These are phyloP conservation scores for Gorsachius magnificus DNA, from an alignment of 2,797 vertebrate species.

Conservation along the genomic window DNA sequence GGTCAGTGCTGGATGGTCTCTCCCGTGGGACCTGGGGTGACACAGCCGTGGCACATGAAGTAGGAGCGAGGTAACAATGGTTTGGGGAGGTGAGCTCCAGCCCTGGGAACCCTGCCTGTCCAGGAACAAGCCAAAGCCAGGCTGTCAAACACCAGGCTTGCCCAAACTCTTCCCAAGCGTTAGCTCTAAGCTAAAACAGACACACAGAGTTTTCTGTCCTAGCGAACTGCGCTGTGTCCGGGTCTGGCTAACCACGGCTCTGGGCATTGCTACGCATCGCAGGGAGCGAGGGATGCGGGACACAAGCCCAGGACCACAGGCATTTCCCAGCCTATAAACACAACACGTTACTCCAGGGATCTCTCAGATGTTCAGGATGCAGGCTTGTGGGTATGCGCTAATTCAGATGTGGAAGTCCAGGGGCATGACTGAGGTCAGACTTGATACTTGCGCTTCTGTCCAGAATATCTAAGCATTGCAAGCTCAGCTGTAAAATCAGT, in stretches of 20 bases:
- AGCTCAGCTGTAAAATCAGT: neutral
- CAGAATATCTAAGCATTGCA: neutral
- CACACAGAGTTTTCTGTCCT: neutral
- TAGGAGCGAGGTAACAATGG: neutral
- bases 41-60: fast-evolving
- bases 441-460: neutral
- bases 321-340: neutral
- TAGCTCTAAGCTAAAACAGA: neutral
- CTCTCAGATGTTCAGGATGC: neutral
- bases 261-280: fast-evolving
- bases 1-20: neutral
- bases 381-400: neutral
- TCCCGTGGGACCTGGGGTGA: fast-evolving
- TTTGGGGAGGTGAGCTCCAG: neutral
- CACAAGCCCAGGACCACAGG: too few relatives aligned
- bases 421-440: neutral
- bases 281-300: neutral
- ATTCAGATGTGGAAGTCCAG: neutral
- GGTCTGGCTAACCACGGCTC: neutral
- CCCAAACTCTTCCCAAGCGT: neutral
- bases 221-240: neutral
- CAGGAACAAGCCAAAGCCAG: neutral
- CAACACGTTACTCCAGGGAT: neutral
- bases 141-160: neutral
- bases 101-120: neutral